Evolutionary conservation across 2,113 vertebrate genomes (phyloP), one percentile per base, ranked within the genome.

Genomic region (Dendrocopos noguchii): DNA sequence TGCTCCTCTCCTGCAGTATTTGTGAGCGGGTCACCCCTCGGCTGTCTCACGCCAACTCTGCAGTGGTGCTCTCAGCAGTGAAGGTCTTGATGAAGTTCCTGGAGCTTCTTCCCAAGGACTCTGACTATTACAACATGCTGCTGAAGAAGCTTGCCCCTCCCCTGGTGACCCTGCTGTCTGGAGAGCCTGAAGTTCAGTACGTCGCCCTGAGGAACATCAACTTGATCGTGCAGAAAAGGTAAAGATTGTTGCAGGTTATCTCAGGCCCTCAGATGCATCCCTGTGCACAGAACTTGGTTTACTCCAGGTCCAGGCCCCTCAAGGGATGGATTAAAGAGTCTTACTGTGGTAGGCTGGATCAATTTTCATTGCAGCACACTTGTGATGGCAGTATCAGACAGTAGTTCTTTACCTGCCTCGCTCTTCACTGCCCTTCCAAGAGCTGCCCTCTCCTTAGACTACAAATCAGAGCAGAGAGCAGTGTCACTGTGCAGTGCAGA

Each of bases 11-110:
- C 77, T 71, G 50, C 80, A 99, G 99, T 91, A 99, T 99, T 91
- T 99, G 99, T 73, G 99, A 99, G 91, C 98, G 99, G 3, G 99
- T 99, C 73, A 99, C 99, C 15, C 99, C 99, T 17, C 98, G 99
- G 10, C 98, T 99, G 64, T 99, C 99, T 53, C 99, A 99, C 0
- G 99, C 99, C 96, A 99, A 99, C 97, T 99, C 99, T 0, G 99
- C 99, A 0, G 99, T 99, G 96, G 99, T 99, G 84, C 98, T 99
- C 79, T 99, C 99, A 4, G 99, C 99, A 1, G 99, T 99, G 63
- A 99, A 99, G 96, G 99, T 99, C 79, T 97, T 99, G 87, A 99
- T 99, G 99, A 99, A 99, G 95, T 99, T 99, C 95, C 95, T 99
- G 92, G 99, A 99, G 95, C 98, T 99, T 47, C 97, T 99, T 78